Evolutionary conservation across 2,888 invertebrate genomes (phyloP), one percentile per base, ranked within the genome.

Genomic region (Melangyna quadrimaculata): DNA sequence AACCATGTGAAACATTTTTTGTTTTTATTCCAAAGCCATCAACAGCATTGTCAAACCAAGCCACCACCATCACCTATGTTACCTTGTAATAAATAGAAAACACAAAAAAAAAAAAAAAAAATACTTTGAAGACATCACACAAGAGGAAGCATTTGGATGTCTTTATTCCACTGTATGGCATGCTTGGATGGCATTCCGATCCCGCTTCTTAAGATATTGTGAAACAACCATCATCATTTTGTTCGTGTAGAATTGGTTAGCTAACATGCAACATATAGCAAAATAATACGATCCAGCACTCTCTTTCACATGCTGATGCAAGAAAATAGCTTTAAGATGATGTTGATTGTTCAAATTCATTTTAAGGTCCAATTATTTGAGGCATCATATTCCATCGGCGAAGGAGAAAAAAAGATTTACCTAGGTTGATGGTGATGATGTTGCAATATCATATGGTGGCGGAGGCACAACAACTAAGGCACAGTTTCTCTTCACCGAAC

Each of bases 1-100:
- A 79, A 29, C 73, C 69, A 83, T 79, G 83, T 51, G 83, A 74
- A 70, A 83, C 78, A 45, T 55, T 67, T 74, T n/a, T 53, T 37
- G 51, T 48, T 65, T 45, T 55, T 55, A 14, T 29, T 14, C 9
- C 24, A 5, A 29, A 17, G 17, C 3, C n/a, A 27, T 3, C 22
- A n/a, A 5, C 37, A 9, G 14, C 70, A 43, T 32, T 65, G 51
- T 59, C 78, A 59, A 51, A 19, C 63, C 53, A 29, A 12, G 17
- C 17, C 27, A 17, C 8, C 17, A 17, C 70, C 65, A 40, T 17
- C 79, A 22, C 22, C 7, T 35, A 55, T 27, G 8, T 17, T 37
- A 55, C 40, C 22, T 61, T 61, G 37, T 37, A 19, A 17, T 17
- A n/a, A n/a, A 43, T n/a, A 17, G 43, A 2, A 43, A 8, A 9